Percentiles rank a stretch among this genome's conserved stretches.
phyloP scores from a whole-genome alignment of 2,113 vertebrate species.

The Genyomyrus donnyi region DNA sequence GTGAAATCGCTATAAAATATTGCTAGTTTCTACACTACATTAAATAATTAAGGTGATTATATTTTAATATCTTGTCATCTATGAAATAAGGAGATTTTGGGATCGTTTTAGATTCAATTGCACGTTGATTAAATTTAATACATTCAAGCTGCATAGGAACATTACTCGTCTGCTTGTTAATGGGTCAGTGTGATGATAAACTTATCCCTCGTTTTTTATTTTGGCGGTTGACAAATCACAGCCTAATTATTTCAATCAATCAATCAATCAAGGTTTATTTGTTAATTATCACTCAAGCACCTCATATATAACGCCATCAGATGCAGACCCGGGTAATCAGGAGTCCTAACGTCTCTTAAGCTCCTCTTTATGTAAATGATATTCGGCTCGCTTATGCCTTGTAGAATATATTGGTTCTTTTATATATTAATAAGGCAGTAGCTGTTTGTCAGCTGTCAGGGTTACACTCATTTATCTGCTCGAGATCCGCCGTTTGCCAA shows the following conservation, averaged over 20 bases:
- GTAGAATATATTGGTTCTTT: neutral
- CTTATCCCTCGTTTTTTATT: neutral
- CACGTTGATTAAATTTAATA: constrained; percentile 10
- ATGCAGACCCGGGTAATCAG: neutral
- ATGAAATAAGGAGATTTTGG: neutral
- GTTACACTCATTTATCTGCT: neutral
- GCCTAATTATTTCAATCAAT: neutral
- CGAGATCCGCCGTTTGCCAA: neutral
- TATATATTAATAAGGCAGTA: neutral
- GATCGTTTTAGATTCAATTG: neutral
- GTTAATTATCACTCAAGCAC: neutral
- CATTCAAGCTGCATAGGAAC: neutral
- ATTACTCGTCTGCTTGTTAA: neutral
- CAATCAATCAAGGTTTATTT: neutral
- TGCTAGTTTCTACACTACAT: neutral
- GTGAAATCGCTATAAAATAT: constrained; percentile 6
- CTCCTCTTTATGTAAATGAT: neutral
- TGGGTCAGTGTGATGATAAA: neutral
- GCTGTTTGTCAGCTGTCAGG: constrained; percentile 8
- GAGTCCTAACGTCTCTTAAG: neutral
- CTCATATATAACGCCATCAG: neutral
- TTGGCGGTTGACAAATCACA: neutral
- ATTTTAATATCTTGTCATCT: constrained; percentile 11
- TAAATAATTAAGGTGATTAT: constrained; percentile 10
- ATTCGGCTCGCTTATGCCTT: neutral